phyloP scores from a whole-genome alignment of 1,140 invertebrate genomes.

The Philopotamus ludificatus region DNA sequence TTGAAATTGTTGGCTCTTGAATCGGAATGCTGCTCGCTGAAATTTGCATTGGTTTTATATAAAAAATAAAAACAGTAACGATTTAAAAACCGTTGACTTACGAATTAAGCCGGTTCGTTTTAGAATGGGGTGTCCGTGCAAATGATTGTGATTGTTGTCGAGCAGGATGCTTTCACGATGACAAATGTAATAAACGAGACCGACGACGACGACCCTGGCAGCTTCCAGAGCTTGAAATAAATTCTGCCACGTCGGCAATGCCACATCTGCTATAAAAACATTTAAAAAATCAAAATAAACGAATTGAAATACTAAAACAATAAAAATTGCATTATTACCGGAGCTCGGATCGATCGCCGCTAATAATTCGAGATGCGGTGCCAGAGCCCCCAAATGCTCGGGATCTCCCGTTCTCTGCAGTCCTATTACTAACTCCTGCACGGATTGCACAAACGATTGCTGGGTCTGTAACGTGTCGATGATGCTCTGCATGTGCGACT shows the following conservation, averaged over 20 bases:
- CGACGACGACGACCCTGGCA: constrained; percentile 77
- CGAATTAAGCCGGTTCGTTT: constrained; percentile 41
- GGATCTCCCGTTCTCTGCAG: constrained; percentile 90
- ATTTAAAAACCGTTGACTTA: constrained; percentile 14
- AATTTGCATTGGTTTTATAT: too few species aligned
- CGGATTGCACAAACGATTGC: constrained; percentile 84
- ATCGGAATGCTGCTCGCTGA: not conserved
- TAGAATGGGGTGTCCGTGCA: constrained; percentile 41
- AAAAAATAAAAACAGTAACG: too few species aligned
- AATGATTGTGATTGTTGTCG: constrained; percentile 56
- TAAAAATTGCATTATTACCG: constrained; percentile 52
- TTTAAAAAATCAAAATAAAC: constrained; percentile 19
- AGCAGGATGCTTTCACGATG: constrained; percentile 70
- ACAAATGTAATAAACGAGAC: constrained; percentile 82
- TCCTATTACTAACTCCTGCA: constrained; percentile 90
- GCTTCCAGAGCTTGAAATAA: constrained; percentile 76
- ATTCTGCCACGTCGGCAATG: constrained; percentile 69
- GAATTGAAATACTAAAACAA: not conserved
- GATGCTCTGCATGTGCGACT: constrained; percentile 99
- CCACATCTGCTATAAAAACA: constrained; percentile 60
- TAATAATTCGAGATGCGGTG: constrained; percentile 79
- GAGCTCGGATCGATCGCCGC: constrained; percentile 82
- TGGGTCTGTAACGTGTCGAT: constrained; percentile 93
- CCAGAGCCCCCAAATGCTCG: constrained; percentile 73
- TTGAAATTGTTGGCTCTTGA: not conserved